Conservation (phyloP, 1,140 invertebrate genomes). For the Papilio aristodemus region DNA sequence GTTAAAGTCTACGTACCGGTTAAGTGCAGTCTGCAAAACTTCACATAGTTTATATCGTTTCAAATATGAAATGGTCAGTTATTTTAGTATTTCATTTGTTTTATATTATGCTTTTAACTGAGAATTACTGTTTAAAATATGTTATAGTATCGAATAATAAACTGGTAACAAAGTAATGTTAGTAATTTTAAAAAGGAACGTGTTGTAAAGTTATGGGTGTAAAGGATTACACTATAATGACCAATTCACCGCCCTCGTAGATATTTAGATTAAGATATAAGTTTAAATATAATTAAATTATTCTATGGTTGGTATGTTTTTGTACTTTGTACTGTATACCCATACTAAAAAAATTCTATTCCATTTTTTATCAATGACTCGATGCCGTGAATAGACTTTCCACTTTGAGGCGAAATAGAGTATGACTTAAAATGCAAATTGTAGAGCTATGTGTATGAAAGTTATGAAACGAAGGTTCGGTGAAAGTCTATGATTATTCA, state of each 20-base stretch:
- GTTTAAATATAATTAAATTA: too few relatives aligned
- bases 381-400: background rate
- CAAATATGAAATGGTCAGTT: slow-evolving; percentile 10
- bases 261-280: too few relatives aligned
- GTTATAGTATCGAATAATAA: background rate
- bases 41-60: background rate
- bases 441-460: background rate
- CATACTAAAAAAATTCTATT: too few relatives aligned
- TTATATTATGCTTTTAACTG: background rate
- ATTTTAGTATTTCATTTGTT: background rate
- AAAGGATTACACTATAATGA: too few relatives aligned
- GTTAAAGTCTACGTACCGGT: slow-evolving; percentile 3
- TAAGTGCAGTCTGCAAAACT: slow-evolving; percentile 1
- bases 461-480: slow-evolving; percentile 12
- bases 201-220: too few relatives aligned
- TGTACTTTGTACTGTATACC: too few relatives aligned
- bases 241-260: too few relatives aligned
- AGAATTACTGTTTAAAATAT: background rate
- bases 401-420: background rate
- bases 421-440: slow-evolving; percentile 12
- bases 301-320: too few relatives aligned
- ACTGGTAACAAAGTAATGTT: too few relatives aligned
- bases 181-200: too few relatives aligned
- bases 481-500: slow-evolving; percentile 15
- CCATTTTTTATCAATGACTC: too few relatives aligned